Evolutionary conservation across 1,140 invertebrate genomes (phyloP).

Genomic region (Dufourea novaeangliae): DNA sequence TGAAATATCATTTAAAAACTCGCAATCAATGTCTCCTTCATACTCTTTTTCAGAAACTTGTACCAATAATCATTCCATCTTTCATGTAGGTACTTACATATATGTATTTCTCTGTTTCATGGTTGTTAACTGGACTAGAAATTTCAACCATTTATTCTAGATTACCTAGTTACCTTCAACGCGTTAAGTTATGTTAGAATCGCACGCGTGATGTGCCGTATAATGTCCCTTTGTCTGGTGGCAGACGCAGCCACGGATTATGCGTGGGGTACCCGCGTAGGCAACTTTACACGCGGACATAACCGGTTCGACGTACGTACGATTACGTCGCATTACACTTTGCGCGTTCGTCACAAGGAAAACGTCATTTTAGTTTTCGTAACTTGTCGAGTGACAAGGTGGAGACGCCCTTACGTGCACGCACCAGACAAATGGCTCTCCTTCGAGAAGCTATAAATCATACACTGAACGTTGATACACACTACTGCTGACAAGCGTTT

Average conservation of each 20-base stretch:
- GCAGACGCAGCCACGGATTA: slow-evolving; percentile 27
- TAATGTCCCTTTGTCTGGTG: slow-evolving; percentile 11
- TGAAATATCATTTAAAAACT: too few species aligned
- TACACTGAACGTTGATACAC: not conserved
- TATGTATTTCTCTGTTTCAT: too few species aligned
- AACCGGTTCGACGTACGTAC: slow-evolving; percentile 54
- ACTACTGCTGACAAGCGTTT: too few species aligned
- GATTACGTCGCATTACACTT: slow-evolving; percentile 59
- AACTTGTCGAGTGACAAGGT: not conserved
- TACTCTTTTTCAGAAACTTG: too few species aligned
- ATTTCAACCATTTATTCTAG: not conserved
- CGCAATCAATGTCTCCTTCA: too few species aligned
- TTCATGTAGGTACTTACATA: too few species aligned
- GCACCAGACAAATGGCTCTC: slow-evolving; percentile 6
- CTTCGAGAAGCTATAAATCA: slow-evolving; percentile 22
- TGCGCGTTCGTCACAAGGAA: slow-evolving; percentile 16
- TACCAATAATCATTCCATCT: too few species aligned
- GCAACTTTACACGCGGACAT: slow-evolving; percentile 53
- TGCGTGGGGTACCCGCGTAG: slow-evolving; percentile 47
- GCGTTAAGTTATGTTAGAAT: not conserved
- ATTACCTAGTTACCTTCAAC: not conserved
- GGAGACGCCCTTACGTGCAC: not conserved
- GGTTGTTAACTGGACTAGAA: not conserved
- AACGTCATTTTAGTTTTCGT: not conserved
- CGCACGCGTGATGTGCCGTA: not conserved